phyloP scores from a whole-genome alignment of 2,113 vertebrate genomes.

The Pardalotus punctatus region DNA sequence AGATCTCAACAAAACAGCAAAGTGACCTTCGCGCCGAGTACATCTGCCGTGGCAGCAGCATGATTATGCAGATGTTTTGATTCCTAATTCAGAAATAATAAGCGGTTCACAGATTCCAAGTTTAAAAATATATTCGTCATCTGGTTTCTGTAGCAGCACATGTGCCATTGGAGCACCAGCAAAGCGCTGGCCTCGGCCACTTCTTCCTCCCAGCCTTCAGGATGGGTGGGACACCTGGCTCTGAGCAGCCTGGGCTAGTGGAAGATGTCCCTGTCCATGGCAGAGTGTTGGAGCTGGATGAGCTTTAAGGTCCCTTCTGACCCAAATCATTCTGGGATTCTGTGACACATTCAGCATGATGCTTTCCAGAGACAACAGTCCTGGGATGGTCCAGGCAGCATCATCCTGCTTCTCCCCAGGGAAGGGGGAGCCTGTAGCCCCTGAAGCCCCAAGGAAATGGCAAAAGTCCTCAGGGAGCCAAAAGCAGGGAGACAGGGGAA shows the following conservation, averaged over 20 bases:
- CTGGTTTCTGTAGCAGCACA: conserved; percentile 39
- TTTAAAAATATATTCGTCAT: conserved; percentile 74
- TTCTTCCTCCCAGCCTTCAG: not conserved
- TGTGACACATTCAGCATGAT: accelerated
- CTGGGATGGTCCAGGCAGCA: not conserved
- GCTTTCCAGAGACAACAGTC: not conserved
- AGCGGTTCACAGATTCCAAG: conserved; percentile 69
- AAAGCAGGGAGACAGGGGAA: not conserved
- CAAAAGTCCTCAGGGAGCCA: not conserved
- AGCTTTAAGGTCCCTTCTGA: not conserved
- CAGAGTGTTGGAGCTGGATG: not conserved
- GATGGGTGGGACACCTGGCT: not conserved
- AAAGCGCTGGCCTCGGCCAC: not conserved
- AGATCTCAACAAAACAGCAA: not conserved
- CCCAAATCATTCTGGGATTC: not conserved
- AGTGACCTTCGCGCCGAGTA: conserved; percentile 34
- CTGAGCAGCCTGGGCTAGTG: not conserved
- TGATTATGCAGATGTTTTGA: conserved; percentile 68
- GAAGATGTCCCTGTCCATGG: not conserved
- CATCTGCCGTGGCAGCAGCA: conserved; percentile 46
- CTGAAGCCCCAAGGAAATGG: accelerated
- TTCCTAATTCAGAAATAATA: conserved; percentile 76
- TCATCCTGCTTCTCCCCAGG: not conserved
- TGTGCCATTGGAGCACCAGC: not conserved
- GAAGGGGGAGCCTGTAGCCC: not conserved